phyloP scores from a whole-genome alignment of 2,113 vertebrate species.

The Tragelaphus strepsiceros region DNA sequence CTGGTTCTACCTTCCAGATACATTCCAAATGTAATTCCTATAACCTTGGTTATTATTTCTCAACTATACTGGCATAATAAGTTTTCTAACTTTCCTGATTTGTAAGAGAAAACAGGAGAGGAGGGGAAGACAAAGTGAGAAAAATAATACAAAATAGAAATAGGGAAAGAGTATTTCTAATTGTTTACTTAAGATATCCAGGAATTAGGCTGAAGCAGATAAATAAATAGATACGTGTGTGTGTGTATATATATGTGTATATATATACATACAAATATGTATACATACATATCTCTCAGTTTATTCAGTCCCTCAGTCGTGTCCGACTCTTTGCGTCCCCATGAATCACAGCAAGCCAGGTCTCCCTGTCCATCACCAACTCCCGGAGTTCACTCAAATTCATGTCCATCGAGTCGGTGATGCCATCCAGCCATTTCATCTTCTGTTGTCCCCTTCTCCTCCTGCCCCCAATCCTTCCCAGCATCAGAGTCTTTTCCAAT shows the following conservation, averaged over 20 bases:
- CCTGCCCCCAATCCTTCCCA: too few species aligned
- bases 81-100: neutral
- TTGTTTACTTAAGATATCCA: neutral
- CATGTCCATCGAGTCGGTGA: too few species aligned
- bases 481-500: too few species aligned
- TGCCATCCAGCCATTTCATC: too few species aligned
- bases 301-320: too few species aligned
- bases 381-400: too few species aligned
- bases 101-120: neutral
- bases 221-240: neutral
- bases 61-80: neutral
- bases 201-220: neutral
- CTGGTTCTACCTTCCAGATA: neutral
- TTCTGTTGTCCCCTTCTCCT: rapidly evolving
- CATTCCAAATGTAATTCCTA: neutral
- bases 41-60: neutral
- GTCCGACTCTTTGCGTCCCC: too few species aligned
- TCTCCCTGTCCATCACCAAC: too few species aligned
- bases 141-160: neutral
- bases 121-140: neutral
- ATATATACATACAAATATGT: neutral
- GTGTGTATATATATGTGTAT: rapidly evolving
- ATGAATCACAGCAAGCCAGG: too few species aligned
- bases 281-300: neutral
- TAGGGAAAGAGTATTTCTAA: neutral